These are phyloP conservation scores for Tychaedon coryphoeus DNA, from an alignment of 2,113 vertebrate species.

Conservation along the genomic window DNA sequence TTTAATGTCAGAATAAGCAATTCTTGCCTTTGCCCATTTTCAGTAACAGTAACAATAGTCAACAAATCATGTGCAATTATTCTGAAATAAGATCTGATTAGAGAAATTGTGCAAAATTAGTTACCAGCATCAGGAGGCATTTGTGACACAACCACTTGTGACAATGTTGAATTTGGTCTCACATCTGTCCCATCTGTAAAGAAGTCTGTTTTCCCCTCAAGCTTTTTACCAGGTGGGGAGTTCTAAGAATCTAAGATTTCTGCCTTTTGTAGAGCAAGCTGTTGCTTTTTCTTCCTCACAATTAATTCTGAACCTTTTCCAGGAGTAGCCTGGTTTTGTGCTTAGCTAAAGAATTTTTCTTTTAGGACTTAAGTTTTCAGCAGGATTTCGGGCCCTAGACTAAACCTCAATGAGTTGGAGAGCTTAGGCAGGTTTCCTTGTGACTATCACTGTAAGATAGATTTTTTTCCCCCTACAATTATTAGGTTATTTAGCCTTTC, in stretches of 20 bases:
- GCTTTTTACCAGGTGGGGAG: neutral
- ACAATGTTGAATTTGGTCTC: neutral
- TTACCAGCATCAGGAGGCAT: neutral
- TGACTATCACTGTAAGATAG: neutral
- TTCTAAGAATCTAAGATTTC: neutral
- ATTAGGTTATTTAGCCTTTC: neutral
- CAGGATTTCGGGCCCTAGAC: neutral
- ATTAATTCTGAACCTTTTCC: neutral
- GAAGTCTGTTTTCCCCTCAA: neutral
- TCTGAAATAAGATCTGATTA: neutral
- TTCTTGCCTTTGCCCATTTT: constrained; percentile 7
- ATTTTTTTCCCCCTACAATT: neutral
- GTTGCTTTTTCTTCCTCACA: neutral
- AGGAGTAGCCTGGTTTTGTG: neutral
- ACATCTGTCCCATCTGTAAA: neutral
- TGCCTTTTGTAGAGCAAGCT: neutral
- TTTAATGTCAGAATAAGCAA: neutral
- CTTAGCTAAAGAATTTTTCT: neutral
- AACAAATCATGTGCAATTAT: constrained; percentile 3
- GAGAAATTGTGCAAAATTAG: neutral
- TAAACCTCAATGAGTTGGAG: neutral
- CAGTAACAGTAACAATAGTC: neutral
- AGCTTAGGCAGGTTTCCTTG: neutral
- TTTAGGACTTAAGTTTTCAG: neutral
- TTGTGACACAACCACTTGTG: neutral